These are phyloP conservation scores for Delichon dasypus DNA, from an alignment of 2,797 vertebrate genomes.

Conservation along the genomic window DNA sequence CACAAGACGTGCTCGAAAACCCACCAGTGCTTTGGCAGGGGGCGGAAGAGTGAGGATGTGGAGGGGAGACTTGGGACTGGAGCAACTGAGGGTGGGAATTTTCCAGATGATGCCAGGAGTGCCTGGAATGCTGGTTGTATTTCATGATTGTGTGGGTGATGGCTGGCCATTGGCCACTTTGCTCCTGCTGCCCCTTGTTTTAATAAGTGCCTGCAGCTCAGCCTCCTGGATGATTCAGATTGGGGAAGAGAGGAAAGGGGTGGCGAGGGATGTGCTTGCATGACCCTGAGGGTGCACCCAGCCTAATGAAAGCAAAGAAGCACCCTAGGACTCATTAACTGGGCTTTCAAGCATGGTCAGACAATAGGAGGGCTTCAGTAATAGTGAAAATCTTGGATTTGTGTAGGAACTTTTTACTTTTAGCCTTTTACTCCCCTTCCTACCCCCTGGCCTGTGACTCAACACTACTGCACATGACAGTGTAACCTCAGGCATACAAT, in stretches of 20 bases:
- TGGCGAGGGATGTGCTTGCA: accelerated
- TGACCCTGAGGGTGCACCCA: not conserved
- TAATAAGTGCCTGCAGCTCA: not conserved
- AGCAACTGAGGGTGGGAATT: not conserved
- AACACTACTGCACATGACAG: not conserved
- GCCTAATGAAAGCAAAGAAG: not conserved
- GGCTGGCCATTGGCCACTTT: not conserved
- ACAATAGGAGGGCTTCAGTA: not conserved
- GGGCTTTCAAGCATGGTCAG: not conserved
- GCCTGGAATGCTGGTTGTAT: not conserved
- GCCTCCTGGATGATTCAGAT: not conserved
- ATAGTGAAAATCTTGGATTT: not conserved
- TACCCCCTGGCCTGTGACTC: not conserved
- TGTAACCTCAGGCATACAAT: not conserved
- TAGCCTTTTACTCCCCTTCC: not conserved
- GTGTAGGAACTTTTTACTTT: slow-evolving; percentile 2
- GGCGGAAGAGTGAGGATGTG: not conserved
- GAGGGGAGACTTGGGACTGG: not conserved
- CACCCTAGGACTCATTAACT: not conserved
- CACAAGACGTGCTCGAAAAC: accelerated
- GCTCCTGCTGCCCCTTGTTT: not conserved
- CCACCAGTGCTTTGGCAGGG: not conserved
- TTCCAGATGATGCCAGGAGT: not conserved
- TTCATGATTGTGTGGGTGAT: not conserved
- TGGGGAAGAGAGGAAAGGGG: not conserved